Percentiles rank a stretch among this genome's conserved stretches.
These are phyloP conservation scores for Myotis planiceps DNA, from an alignment of 2,797 vertebrate species.

Conservation along the genomic window DNA sequence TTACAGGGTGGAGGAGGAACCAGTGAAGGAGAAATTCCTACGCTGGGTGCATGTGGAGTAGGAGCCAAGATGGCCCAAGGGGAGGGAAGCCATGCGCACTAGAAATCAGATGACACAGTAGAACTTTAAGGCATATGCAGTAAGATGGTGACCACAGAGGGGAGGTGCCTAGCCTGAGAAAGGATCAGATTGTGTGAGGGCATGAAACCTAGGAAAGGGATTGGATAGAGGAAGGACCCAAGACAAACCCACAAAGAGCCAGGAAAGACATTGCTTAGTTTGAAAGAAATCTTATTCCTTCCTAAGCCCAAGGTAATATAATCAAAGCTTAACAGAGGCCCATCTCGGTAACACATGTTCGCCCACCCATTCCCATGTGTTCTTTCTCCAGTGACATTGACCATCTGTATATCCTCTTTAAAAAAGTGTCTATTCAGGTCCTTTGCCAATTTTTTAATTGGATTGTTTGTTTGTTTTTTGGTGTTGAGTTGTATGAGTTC, in stretches of 20 bases:
- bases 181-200: not conserved
- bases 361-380: not conserved
- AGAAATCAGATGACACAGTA: not conserved
- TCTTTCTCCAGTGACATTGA: not conserved
- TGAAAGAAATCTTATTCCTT: not conserved
- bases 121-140: not conserved
- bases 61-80: not conserved
- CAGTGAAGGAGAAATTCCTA: not conserved
- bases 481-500: not conserved
- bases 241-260: not conserved
- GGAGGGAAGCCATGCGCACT: not conserved
- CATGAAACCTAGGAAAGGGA: not conserved
- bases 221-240: not conserved
- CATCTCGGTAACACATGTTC: not conserved
- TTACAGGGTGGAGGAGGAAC: not conserved
- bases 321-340: not conserved
- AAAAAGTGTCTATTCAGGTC: not conserved
- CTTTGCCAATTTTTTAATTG: not conserved
- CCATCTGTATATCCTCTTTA: not conserved
- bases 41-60: not conserved
- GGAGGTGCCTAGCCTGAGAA: not conserved
- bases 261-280: not conserved
- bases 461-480: not conserved
- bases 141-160: not conserved
- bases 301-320: not conserved